Percentiles rank a stretch among this genome's conserved stretches.
Conservation (phyloP, 2,113 vertebrate genomes). For the Mesoclemmys tuberculata region DNA sequence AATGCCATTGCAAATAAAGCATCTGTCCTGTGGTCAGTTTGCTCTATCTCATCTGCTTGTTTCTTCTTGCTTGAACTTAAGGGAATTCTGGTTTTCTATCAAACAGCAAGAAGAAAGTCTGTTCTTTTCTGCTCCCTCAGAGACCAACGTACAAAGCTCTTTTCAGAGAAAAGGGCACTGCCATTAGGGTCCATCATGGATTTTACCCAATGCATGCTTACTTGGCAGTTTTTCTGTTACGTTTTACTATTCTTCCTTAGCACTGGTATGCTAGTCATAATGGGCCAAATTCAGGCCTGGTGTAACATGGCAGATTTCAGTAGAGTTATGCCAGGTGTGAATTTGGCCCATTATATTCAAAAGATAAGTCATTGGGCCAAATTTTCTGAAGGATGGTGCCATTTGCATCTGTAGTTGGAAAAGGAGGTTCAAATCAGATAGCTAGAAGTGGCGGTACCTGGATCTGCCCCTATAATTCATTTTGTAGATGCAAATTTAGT, state of each 20-base stretch:
- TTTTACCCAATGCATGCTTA: neutral
- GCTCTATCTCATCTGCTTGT: neutral
- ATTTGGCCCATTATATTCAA: neutral
- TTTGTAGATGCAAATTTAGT: neutral
- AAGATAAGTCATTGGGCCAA: fast-evolving
- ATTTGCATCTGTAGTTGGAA: neutral
- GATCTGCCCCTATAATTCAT: neutral
- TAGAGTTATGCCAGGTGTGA: neutral
- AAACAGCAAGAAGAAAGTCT: neutral
- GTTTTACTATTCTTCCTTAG: neutral
- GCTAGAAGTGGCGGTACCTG: neutral
- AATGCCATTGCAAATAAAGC: neutral
- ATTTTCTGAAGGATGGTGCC: neutral
- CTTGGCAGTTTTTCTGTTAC: neutral
- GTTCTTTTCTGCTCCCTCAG: neutral
- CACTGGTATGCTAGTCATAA: neutral
- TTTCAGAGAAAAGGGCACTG: neutral
- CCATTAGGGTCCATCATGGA: fast-evolving
- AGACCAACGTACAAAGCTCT: neutral
- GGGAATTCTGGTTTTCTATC: neutral
- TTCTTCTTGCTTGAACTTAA: neutral
- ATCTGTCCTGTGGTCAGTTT: neutral
- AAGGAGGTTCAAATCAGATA: neutral
- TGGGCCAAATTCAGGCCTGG: neutral
- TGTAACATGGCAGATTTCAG: neutral